Percentiles rank a stretch among this genome's conserved stretches.
phyloP scores from a whole-genome alignment of 2,113 vertebrate genomes.

The Sceloporus undulatus region DNA sequence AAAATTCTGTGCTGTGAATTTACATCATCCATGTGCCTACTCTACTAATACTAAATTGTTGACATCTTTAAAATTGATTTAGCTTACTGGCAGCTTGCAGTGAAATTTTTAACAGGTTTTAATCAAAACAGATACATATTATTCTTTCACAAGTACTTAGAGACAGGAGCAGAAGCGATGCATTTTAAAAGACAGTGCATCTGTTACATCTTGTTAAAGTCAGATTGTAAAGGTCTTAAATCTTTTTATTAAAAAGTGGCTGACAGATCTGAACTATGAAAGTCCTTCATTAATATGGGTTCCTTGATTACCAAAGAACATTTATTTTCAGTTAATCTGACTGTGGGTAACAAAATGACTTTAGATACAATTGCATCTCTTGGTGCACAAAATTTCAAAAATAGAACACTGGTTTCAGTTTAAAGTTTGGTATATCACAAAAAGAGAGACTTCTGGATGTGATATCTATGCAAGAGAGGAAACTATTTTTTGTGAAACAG shows the following conservation, averaged over 20 bases:
- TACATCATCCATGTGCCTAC: neutral
- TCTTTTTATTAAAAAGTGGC: neutral
- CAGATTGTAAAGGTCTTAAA: neutral
- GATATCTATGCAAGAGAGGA: neutral
- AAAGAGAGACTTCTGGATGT: neutral
- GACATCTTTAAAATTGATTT: too few species aligned
- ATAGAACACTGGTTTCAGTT: neutral
- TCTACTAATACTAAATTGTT: neutral
- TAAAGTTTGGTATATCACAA: neutral
- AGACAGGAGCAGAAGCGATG: neutral
- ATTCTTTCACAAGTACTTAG: constrained; percentile 17
- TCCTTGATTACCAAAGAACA: neutral
- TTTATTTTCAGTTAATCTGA: neutral
- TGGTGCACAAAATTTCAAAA: neutral
- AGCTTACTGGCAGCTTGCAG: constrained; percentile 8
- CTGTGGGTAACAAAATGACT: neutral
- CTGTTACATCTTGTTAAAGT: constrained; percentile 5
- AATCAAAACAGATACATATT: constrained; percentile 9
- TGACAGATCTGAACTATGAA: neutral
- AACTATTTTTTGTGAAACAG: neutral
- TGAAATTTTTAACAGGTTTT: constrained; percentile 11
- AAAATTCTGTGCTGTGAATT: neutral
- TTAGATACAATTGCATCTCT: neutral
- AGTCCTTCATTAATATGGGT: neutral
- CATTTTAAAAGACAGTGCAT: constrained; percentile 9